A percentile compares a stretch with the other conserved stretches of the same genome.
Conservation (phyloP, 2,888 invertebrate species). For the Diadegma fenestrale region DNA sequence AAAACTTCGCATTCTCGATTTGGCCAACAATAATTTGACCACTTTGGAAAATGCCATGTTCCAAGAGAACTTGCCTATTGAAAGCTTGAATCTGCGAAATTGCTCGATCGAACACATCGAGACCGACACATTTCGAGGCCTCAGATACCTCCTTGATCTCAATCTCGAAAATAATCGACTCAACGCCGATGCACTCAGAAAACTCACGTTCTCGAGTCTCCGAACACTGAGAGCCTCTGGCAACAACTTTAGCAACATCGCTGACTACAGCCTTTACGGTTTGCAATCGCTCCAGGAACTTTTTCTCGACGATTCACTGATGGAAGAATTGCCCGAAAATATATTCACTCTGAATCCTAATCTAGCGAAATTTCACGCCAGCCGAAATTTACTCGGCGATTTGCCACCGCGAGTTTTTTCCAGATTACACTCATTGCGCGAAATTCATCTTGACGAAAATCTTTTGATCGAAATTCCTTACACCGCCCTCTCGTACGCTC, state of each 20-base stretch:
- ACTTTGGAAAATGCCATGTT: conserved; percentile 91
- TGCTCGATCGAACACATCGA: conserved; percentile 92
- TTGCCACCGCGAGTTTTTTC: conserved; percentile 92
- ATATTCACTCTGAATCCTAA: conserved; percentile 92
- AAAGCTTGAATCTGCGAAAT: conserved; percentile 90
- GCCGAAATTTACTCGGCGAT: conserved; percentile 89
- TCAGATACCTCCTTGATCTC: conserved; percentile 91
- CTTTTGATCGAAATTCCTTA: conserved; percentile 92
- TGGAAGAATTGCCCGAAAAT: conserved; percentile 89
- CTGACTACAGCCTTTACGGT: conserved; percentile 90
- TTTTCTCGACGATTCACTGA: conserved; percentile 89
- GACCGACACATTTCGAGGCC: conserved; percentile 89
- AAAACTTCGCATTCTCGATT: conserved; percentile 91
- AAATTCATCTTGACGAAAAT: conserved; percentile 90
- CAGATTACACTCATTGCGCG: conserved; percentile 90
- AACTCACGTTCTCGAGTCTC: conserved; percentile 91
- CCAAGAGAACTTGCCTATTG: conserved; percentile 91
- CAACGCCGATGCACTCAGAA: conserved; percentile 89
- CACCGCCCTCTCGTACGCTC: conserved; percentile 90
- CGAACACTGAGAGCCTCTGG: conserved; percentile 90
- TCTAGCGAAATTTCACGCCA: conserved; percentile 90
- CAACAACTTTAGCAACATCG: conserved; percentile 92
- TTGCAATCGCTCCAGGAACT: conserved; percentile 92
- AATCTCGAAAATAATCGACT: conserved; percentile 92
- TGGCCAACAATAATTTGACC: conserved; percentile 92